Percentiles rank a stretch among this genome's conserved stretches.
phyloP scores from a whole-genome alignment of 2,797 vertebrate species.

The Pipistrellus kuhlii region DNA sequence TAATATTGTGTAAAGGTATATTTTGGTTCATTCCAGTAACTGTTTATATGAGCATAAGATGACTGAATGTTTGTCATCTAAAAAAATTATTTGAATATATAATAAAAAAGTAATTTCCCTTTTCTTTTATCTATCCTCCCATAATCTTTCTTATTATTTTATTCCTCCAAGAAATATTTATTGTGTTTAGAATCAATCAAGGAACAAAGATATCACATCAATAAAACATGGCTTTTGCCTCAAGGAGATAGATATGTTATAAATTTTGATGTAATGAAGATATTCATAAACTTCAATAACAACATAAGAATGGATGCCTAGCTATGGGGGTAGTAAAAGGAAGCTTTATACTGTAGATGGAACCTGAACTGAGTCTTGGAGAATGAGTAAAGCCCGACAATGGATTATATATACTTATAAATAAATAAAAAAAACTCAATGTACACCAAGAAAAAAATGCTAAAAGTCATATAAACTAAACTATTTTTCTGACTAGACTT shows the following conservation, averaged over 20 bases:
- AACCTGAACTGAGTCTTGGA: neutral
- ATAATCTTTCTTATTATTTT: neutral
- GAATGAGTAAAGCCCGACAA: neutral
- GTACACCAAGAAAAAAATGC: neutral
- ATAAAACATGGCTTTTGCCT: neutral
- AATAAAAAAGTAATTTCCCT: neutral
- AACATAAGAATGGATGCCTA: too few species aligned
- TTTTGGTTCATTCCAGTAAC: slow-evolving; percentile 42
- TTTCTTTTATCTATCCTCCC: neutral
- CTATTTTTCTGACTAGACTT: neutral
- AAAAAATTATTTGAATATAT: slow-evolving; percentile 10
- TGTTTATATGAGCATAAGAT: neutral
- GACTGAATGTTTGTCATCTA: neutral
- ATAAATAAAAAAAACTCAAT: neutral
- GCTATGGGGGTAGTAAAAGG: neutral
- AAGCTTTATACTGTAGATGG: neutral
- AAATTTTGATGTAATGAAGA: neutral
- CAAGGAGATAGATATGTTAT: neutral
- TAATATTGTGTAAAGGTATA: neutral
- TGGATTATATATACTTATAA: slow-evolving; percentile 11
- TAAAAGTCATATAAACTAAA: neutral
- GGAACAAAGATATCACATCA: neutral
- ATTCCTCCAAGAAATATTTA: neutral
- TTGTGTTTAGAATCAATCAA: neutral
- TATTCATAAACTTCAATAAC: neutral